Evolutionary conservation across 2,888 invertebrate species (phyloP), one percentile per base, ranked within the genome.

Genomic region (Pheosia gnoma): DNA sequence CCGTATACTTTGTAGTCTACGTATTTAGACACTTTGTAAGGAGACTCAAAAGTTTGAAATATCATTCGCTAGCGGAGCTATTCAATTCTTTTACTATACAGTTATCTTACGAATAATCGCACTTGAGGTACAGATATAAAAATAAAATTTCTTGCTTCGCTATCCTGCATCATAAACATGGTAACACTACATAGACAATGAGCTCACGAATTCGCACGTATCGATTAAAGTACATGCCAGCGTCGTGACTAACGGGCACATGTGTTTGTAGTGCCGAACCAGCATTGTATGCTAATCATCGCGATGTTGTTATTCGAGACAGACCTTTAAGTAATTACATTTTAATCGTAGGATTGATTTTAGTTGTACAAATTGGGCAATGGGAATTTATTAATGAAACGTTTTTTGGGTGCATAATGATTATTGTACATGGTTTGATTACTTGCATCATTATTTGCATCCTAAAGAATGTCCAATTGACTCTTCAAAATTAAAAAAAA

Each of bases 261-360:
- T 80, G 71, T 79, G 82, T 83, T 78, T 77, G 74, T 72, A 63
- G 63, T 72, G 73, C 75, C 60, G 74, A 75, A 75, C 73, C 65
- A 62, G 78, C 78, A 89, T 89, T 89, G 89, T 89, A 88, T 90
- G 89, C 81, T 79, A 89, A 90, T 89, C 68, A 63, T 63, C 58
- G 71, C 71, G 70, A 81, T 67, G 59, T 25, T 63, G 65, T 82
- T 80, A 83, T 84, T 81, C 79, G 73, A 77, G 66, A 75, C 74
- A 74, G 69, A 74, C 74, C 65, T 71, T 67, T 62, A 63, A 58
- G 65, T 82, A 83, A 87, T 84, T 75, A 69, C 68, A 70, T 80
- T 84, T 83, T 85, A 86, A 86, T 84, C 82, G 78, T 53, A 13
- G 53, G 58, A 58, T 74, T 59, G 58, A 56, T 68, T 66, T 37